These are phyloP conservation scores for Gymnobelideus leadbeateri DNA, from an alignment of 2,113 vertebrate genomes.

Conservation along the genomic window DNA sequence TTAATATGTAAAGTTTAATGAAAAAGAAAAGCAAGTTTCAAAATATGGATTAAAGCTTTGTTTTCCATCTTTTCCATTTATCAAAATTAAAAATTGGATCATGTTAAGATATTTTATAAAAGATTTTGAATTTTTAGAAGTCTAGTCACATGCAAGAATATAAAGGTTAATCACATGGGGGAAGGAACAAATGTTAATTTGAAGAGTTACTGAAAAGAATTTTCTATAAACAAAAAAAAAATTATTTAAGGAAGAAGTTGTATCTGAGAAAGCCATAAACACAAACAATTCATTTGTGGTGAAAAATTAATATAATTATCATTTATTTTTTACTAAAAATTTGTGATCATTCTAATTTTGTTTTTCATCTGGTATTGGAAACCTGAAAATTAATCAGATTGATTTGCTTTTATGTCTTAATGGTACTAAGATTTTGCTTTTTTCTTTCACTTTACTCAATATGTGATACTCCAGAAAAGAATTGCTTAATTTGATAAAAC, in stretches of 20 bases:
- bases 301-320: not conserved
- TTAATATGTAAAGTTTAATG: not conserved
- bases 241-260: not conserved
- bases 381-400: not conserved
- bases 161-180: not conserved
- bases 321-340: not conserved
- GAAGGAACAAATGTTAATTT: not conserved
- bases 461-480: not conserved
- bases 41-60: not conserved
- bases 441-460: not conserved
- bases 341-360: not conserved
- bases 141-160: not conserved
- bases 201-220: not conserved
- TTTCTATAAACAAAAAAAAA: not conserved
- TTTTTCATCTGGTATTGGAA: not conserved
- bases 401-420: not conserved
- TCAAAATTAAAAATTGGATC: not conserved
- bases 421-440: rapidly evolving
- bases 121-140: not conserved
- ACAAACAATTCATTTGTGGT: not conserved
- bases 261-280: not conserved
- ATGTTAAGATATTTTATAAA: not conserved
- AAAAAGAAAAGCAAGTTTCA: not conserved
- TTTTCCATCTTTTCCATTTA: not conserved
- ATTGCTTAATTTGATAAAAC: not conserved